Evolutionary conservation across 2,113 vertebrate species (phyloP), one percentile per base, ranked within the genome.

Genomic region (Monopterus albus): DNA sequence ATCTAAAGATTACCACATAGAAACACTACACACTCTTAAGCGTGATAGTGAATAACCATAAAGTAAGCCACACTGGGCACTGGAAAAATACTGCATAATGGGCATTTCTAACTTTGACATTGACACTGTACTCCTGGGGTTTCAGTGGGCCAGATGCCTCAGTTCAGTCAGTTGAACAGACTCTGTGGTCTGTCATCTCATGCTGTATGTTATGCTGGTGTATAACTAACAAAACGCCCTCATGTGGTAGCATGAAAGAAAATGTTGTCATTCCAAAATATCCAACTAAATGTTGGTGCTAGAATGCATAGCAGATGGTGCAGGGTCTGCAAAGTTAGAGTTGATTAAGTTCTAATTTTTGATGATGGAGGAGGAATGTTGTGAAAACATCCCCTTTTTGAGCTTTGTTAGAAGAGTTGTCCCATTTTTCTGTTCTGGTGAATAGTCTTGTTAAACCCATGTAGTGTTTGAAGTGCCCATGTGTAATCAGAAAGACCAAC

Each of bases 81-180:
- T 94, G 91, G 93, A 72, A 72, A 80, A 90, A 88, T 87, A 89
- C 74, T 87, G 81, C 75, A 84, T 82, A 69, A 89, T 87, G 85
- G 36, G 47, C 58, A 52, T n/a, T n/a, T n/a, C n/a, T n/a, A n/a
- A 42, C 39, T 18, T 25, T 1, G 1, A 9, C 26, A 38, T 1
- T n/a, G n/a, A n/a, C 7, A 7, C 18, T 45, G 2, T 11, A 12
- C 4, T n/a, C 18, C 18, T 12, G 2, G n/a, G 26, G 21, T 26
- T 25, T 40, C 14, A 39, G 29, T 6, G 9, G 15, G 4, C 3
- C 43, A 39, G 25, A 56, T 45, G 14, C 47, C 47, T 52, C 45
- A 61, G 33, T 40, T n/a, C 21, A 49, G 15, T 53, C n/a, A 51
- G 38, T 40, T 46, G n/a, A 21, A 46, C 31, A 51, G 63, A 62